Evolutionary conservation across 2,888 invertebrate species (phyloP), one percentile per base, ranked within the genome.

Genomic region (Loripinus fragilis): DNA sequence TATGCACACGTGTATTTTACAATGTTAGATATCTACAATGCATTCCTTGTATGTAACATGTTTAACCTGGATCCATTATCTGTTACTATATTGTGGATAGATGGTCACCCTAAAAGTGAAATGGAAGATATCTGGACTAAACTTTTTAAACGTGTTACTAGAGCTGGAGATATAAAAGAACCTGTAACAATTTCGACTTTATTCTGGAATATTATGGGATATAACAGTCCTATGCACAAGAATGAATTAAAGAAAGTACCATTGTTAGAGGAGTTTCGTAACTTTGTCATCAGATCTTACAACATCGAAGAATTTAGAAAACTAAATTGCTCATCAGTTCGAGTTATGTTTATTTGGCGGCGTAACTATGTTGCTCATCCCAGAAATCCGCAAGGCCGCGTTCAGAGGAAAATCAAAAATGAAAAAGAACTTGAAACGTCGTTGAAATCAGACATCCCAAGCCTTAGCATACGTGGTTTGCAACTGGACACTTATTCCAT

Each of bases 281-380:
- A 85, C 20, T 93, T 92, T 76, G 90, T 92, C 67, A 80, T 92
- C 20, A 67, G 74, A 5, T 76, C 86, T 23, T 87, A 86, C 65
- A 42, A 71, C 0, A 74, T 88, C 7, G 17, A 67, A 2, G 55
- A 50, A 7, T 33, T 28, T 5, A 71, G 71, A 20, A 79, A 77
- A 5, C 69, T 88, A 17, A 78, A 91, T 81, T 93, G 92, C 76
- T 38, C 78, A 17, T 74, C 80, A 12, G 72, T 92, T 8, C 81
- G 76, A 3, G 79, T 92, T 15, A 55, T 89, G 17, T 87, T 93
- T 66, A 87, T 93, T n/a, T 92, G 91, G 90, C 81, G 93, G 17
- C 80, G 87, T 20, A 88, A 93, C 75, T 93, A 93, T 73, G 80
- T 91, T 35, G 92, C 92, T 2, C 93, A 93, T 81, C 92, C 92